Evolutionary conservation across 2,888 invertebrate genomes (phyloP), one percentile per base, ranked within the genome.

Genomic region (Diaprepes abbreviatus): DNA sequence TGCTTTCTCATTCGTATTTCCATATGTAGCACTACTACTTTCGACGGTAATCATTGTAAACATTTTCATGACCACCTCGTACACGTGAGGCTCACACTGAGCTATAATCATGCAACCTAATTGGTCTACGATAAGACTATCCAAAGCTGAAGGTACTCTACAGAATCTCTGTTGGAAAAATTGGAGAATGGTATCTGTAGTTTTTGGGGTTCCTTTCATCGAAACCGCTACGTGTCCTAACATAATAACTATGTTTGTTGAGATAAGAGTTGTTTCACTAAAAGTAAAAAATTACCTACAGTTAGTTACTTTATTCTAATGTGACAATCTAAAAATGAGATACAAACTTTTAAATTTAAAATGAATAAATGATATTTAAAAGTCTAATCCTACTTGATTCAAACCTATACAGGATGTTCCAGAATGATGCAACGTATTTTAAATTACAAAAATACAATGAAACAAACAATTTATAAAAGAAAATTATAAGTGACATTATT

Each of bases 61-160:
- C 94, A 98, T 96, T 79, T 95, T 91, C 97, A 99, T 97, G 72
- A 99, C 96, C 82, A 96, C 96, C 77, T 96, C 96, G 81, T 97
- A 95, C 16, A 92, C 91, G 31, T 90, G 88, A 0, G 92, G 90
- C 77, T 94, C 94, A 75, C 94, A 94, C 79, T 94, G 94, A 0
- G 97, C 96, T 62, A 99, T 95, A 68, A 98, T 94, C 93, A 99
- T 98, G 82, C 97, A 97, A 10, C 98, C 98, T 50, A 99, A 87
- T 84, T 98, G 98, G 84, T 97, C 96, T 4, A 99, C 95, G 78
- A 99, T 99, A 21, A 98, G 85, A 0, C 93, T 93, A 83, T 99
- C 98, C 71, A 98, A 87, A 5, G 93, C 90, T 0, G 96, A 95
- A 0, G 98, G 97, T 0, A 96, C 94, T 40, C 95, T 92, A 80